Evolutionary conservation across 2,113 vertebrate species (phyloP).

Genomic region (Sterna hirundo): DNA sequence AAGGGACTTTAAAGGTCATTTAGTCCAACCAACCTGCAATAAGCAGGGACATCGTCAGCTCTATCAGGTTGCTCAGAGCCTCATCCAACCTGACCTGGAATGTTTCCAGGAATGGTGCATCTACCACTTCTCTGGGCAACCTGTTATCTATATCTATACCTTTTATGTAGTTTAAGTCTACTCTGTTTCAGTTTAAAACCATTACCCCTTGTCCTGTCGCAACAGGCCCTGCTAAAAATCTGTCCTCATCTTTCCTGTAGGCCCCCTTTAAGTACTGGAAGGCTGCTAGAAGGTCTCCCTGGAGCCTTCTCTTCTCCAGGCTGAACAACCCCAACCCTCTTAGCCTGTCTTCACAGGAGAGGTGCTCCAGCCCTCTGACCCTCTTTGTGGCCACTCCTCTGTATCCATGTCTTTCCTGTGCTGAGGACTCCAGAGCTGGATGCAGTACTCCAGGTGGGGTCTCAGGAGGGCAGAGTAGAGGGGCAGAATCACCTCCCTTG

Average conservation of each 20-base stretch:
- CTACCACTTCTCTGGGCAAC: background rate
- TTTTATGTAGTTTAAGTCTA: background rate
- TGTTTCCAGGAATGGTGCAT: background rate
- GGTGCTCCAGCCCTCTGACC: background rate
- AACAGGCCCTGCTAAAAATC: background rate
- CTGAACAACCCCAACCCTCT: background rate
- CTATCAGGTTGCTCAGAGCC: background rate
- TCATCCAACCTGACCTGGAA: background rate
- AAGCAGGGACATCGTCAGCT: background rate
- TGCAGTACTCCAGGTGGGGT: background rate
- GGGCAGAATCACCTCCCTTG: background rate
- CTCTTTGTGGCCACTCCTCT: background rate
- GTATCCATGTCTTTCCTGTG: background rate
- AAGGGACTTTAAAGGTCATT: background rate
- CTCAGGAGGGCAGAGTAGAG: background rate
- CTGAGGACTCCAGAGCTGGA: background rate
- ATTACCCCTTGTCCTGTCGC: background rate
- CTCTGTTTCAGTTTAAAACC: background rate
- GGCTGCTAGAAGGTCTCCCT: background rate
- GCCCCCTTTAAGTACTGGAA: background rate
- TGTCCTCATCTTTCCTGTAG: background rate
- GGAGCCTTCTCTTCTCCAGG: background rate
- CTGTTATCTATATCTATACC: no score
- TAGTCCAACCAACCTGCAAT: background rate
- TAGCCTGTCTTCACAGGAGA: background rate